phyloP scores from a whole-genome alignment of 2,888 invertebrate species.

The Scelioninae gen. 1 region DNA sequence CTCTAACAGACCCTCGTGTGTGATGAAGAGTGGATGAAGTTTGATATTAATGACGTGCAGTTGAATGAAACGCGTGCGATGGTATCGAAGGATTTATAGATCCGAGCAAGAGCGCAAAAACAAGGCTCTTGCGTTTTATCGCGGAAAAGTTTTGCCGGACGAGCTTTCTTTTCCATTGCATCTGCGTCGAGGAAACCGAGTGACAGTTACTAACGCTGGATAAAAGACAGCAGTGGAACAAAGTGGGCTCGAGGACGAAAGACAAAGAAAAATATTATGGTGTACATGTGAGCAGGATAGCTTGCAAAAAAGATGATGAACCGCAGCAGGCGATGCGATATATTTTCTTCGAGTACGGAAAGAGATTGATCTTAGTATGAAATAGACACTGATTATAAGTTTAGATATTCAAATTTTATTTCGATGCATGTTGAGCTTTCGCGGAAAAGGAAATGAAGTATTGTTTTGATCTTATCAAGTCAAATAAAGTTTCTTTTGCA shows the following conservation, averaged over 20 bases:
- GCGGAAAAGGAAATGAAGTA: neutral
- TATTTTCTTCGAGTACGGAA: constrained; percentile 26
- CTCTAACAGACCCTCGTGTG: too few relatives aligned
- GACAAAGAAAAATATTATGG: constrained; percentile 61
- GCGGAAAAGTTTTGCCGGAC: constrained; percentile 56
- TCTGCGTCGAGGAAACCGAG: constrained; percentile 52
- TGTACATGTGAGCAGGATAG: constrained; percentile 5
- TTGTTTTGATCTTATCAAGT: constrained; percentile 10
- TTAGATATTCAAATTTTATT: constrained; percentile 44
- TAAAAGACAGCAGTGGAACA: constrained; percentile 56
- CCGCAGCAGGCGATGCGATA: constrained; percentile 26
- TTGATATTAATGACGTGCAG: too few relatives aligned
- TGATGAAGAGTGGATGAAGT: too few relatives aligned
- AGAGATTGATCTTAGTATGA: constrained; percentile 48
- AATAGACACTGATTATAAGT: constrained; percentile 16
- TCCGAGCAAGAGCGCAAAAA: constrained; percentile 61
- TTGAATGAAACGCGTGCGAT: constrained; percentile 8
- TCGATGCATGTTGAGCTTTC: neutral
- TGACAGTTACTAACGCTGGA: constrained; percentile 61
- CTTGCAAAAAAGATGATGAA: constrained; percentile 45
- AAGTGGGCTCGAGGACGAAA: constrained; percentile 39
- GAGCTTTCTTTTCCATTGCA: constrained; percentile 64
- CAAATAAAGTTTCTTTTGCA: neutral
- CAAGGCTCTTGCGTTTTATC: constrained; percentile 59
- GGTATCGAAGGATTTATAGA: too few relatives aligned